A percentile compares a stretch with the other conserved stretches of the same genome.
Conservation (phyloP, 1,140 invertebrate species). For the Platyscapa corneri region DNA sequence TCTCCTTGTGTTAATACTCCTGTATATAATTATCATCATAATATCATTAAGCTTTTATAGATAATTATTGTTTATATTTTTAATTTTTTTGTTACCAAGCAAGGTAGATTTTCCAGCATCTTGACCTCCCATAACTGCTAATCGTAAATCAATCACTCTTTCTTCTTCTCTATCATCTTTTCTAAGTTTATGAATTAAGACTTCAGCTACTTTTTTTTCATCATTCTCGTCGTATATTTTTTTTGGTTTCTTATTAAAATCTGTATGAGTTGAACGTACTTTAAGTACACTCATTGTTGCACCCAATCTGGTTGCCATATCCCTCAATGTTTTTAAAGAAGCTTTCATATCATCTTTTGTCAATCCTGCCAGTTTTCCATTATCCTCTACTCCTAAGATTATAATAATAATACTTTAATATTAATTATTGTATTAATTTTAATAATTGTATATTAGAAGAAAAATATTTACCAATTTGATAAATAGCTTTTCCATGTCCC, state of each 20-base stretch:
- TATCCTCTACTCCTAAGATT: conserved; percentile 88
- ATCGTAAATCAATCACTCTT: conserved; percentile 87
- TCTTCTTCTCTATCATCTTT: conserved; percentile 89
- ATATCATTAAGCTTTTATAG: neutral
- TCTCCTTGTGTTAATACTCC: conserved; percentile 97
- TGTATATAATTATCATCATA: conserved; percentile 38
- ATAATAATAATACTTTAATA: neutral
- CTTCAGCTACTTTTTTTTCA: conserved; percentile 82
- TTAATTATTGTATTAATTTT: neutral
- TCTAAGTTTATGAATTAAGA: conserved; percentile 90
- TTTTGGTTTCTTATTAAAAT: conserved; percentile 67
- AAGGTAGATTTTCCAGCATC: conserved; percentile 96
- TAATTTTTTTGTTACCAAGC: conserved; percentile 72
- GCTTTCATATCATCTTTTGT: conserved; percentile 85
- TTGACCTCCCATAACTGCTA: conserved; percentile 94
- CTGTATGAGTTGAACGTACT: conserved; percentile 75
- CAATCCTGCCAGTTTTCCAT: conserved; percentile 89
- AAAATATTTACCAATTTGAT: conserved; percentile 84
- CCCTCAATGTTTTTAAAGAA: conserved; percentile 86
- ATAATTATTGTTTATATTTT: neutral
- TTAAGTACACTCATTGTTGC: conserved; percentile 85
- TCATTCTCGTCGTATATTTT: conserved; percentile 62
- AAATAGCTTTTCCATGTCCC: conserved; percentile 95
- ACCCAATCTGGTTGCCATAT: conserved; percentile 89
- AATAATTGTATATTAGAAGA: neutral